Evolutionary conservation across 2,888 invertebrate species (phyloP).

Genomic region (Tinea trinotella): DNA sequence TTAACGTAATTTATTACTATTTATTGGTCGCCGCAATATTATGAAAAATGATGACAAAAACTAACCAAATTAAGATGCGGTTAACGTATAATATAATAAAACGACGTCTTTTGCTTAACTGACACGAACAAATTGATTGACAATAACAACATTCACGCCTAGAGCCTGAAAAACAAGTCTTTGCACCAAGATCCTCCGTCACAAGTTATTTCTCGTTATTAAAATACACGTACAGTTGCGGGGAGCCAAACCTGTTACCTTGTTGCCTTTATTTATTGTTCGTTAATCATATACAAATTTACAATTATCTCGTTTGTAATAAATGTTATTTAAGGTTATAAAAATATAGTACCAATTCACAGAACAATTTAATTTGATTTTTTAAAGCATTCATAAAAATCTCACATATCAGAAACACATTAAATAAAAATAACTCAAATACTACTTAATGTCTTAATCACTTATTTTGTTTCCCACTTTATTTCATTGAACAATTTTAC

Average conservation of each 20-base stretch:
- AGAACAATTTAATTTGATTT: too few relatives aligned
- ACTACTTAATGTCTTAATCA: not conserved
- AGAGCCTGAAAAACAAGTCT: constrained; percentile 31
- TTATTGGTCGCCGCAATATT: not conserved
- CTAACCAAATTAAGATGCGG: not conserved
- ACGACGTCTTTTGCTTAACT: constrained; percentile 32
- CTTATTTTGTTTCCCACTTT: not conserved
- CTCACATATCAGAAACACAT: too few relatives aligned
- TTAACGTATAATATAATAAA: constrained; percentile 22
- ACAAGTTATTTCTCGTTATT: constrained; percentile 5
- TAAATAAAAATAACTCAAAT: too few relatives aligned
- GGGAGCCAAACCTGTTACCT: constrained; percentile 1
- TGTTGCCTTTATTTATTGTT: constrained; percentile 2
- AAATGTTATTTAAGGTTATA: too few relatives aligned
- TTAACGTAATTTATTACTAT: not conserved
- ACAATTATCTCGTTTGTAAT: not conserved
- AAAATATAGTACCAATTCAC: too few relatives aligned
- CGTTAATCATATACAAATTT: constrained; percentile 5
- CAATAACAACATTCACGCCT: constrained; percentile 37
- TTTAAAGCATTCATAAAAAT: too few relatives aligned
- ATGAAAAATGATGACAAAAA: not conserved
- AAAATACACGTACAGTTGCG: constrained; percentile 6
- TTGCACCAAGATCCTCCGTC: constrained; percentile 19
- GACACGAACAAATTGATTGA: constrained; percentile 35
- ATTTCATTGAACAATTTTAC: not conserved